These are phyloP conservation scores for Heliconius eleuchia DNA, from an alignment of 1,140 invertebrate genomes.

Conservation along the genomic window DNA sequence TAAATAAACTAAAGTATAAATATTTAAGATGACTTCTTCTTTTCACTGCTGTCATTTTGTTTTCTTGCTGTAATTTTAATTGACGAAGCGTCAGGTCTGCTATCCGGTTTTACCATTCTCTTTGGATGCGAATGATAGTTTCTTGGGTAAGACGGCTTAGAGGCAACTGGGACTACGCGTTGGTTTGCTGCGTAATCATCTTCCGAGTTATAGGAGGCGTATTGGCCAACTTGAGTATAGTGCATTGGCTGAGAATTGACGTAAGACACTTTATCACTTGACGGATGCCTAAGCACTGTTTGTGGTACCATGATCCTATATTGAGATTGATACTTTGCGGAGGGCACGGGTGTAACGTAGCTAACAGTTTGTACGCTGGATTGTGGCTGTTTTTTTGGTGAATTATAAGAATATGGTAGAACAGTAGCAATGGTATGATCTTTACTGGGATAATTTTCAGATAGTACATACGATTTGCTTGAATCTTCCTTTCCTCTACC, in stretches of 20 bases:
- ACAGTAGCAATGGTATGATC: conserved; percentile 73
- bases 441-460: conserved; percentile 71
- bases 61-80: conserved; percentile 39
- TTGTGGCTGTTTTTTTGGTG: conserved; percentile 41
- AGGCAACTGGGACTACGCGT: conserved; percentile 50
- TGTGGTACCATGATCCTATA: conserved; percentile 72
- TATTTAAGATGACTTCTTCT: conserved; percentile 49
- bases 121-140: conserved; percentile 66
- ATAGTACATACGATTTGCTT: conserved; percentile 45
- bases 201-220: conserved; percentile 50
- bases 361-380: conserved; percentile 60
- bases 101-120: conserved; percentile 57
- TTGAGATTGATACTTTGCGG: conserved; percentile 65
- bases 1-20: too few relatives aligned
- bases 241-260: conserved; percentile 62
- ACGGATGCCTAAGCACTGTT: conserved; percentile 56
- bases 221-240: conserved; percentile 46
- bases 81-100: conserved; percentile 36
- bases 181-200: conserved; percentile 54
- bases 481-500: conserved; percentile 47
- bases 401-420: conserved; percentile 56
- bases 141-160: conserved; percentile 53
- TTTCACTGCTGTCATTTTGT: conserved; percentile 48
- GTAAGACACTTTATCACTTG: conserved; percentile 62
- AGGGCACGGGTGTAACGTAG: conserved; percentile 68